phyloP scores from a whole-genome alignment of 1,140 invertebrate species.

The Telenomus remus region DNA sequence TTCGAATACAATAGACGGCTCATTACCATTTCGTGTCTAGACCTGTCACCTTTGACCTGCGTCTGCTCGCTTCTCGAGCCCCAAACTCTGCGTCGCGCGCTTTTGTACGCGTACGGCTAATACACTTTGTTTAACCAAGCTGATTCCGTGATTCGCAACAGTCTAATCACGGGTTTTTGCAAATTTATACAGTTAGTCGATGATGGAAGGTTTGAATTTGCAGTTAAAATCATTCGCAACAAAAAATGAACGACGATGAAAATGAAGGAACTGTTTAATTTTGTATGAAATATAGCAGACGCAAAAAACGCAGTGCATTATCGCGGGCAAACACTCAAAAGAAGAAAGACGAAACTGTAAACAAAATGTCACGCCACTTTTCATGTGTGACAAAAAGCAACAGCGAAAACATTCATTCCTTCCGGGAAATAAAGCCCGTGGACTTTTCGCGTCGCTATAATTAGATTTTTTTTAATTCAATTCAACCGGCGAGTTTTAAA shows the following conservation, averaged over 20 bases:
- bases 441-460: constrained; percentile 7
- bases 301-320: no score
- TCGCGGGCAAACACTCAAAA: no score
- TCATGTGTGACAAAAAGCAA: not conserved
- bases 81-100: constrained; percentile 28
- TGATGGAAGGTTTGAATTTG: no score
- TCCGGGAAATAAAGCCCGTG: not conserved
- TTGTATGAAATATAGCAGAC: no score
- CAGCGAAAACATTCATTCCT: constrained; percentile 1
- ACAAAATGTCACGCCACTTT: not conserved
- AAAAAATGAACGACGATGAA: no score
- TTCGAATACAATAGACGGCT: constrained; percentile 62
- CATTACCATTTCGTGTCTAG: constrained; percentile 61
- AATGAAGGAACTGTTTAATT: no score
- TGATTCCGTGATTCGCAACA: no score
- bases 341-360: no score
- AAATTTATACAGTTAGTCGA: no score
- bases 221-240: no score
- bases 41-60: constrained; percentile 60
- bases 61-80: constrained; percentile 24
- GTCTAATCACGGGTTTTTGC: no score
- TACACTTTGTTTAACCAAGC: no score
- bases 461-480: constrained; percentile 22
- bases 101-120: constrained; percentile 17
- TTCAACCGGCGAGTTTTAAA: constrained; percentile 15